Evolutionary conservation across 2,113 vertebrate genomes (phyloP), one percentile per base, ranked within the genome.

Genomic region (Corydoras sp.): DNA sequence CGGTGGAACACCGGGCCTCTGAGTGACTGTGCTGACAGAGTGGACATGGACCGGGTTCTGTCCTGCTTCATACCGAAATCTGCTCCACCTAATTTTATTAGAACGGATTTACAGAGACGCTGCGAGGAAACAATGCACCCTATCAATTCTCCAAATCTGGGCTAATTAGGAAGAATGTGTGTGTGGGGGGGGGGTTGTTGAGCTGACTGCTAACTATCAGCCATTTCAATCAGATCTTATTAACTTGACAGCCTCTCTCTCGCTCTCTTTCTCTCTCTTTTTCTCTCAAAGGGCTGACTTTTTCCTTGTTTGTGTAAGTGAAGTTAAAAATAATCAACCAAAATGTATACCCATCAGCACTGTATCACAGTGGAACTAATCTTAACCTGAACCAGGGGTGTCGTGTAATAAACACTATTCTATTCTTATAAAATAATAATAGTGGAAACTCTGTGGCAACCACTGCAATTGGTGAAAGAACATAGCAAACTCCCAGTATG

Each of bases 11-110:
- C 89, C 87, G 59, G 83, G 85, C 90, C 91, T 95, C 95, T 95
- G 91, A 93, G 83, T 76, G 87, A 80, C 81, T 88, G 89, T 91
- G 91, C 94, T 93, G 92, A 92, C 32, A n/a, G 91, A 94, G 92
- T 90, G 91, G 94, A 90, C 93, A 92, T 86, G 94, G 95, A 96
- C 95, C 94, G 93, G 92, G 92, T 96, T 95, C 91, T 92, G 91
- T 92, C 87, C 90, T 87, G 89, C 90, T 88, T 83, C 87, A 93
- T 89, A 91, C 94, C 94, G 94, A 94, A 96, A 95, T 96, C 95
- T 95, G 90, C 86, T 86, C 79, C 83, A 86, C 89, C 76, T 98
- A 98, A 98, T 98, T 94, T 92, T 91, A 94, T 97, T 99, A 98
- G 91, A 89, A 90, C 88, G 90, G 90, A 92, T 90, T 91, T 91